Base-by-base conservation (phyloP, 2,888 invertebrate species). In the Eristalis arbustorum region DNA sequence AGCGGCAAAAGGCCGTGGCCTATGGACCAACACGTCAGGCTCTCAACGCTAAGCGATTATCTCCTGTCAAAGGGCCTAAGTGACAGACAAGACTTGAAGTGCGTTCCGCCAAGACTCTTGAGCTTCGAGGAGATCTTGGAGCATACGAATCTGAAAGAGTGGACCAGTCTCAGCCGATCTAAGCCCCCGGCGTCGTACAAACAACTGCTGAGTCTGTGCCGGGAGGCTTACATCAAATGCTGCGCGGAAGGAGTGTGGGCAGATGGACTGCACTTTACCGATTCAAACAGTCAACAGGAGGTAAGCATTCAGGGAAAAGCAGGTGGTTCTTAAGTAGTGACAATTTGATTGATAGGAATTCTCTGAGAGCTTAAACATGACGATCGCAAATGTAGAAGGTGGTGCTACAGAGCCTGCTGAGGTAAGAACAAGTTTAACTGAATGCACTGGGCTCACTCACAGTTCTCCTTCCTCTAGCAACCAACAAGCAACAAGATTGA, bases 101-200 rank as follows among this genome's bases (percentile, higher is more conserved):
- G 66, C 56, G 72, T 87, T 34, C 83, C 83, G 4, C 87, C 87
- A 14, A 34, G 62, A 28, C 11, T 83, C 18, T 18, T 87, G 25
- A 57, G 71, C 28, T 83, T 83, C 11, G 59, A 69, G n/a, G 87
- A 87, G 31, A 62, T 72, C 3, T 11, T 87, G 8, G 49, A 83
- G 10, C 13, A 72, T 8, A 87, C 83, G 2, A 87, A 87, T 75
- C 57, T 87, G 10, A 75, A 79, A 8, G 63, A 83, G 64, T 72
- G 10, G 1, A 64, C 71, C 1, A 78, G 78, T 34, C 56, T 81
- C 18, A 81, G 28, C 1, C 34, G 62, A 8, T 3, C 22, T 0
- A 13, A 63, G 59, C 81, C 81, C 1, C 82, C 81, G 13, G 77
- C 61, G 14, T 57, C 69, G 3, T 69, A 66, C 40, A 82, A 56